Percentiles rank a stretch among this genome's conserved stretches.
Conservation (phyloP, 2,797 vertebrate genomes). For the Falco cherrug region DNA sequence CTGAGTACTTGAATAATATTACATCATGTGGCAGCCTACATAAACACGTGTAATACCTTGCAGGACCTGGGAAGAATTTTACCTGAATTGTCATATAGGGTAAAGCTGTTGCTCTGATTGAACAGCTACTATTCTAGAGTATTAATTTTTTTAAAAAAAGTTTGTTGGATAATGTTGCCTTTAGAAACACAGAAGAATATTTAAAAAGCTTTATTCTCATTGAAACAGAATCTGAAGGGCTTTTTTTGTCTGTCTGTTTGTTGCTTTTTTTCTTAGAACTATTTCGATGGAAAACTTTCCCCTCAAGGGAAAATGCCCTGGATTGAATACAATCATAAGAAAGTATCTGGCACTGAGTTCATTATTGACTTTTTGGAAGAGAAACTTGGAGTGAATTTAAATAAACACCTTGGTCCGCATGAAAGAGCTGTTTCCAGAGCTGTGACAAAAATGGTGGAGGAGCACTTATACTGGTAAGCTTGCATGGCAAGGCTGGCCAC, state of each 20-base stretch:
- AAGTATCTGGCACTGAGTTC: conserved; percentile 93
- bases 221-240: background rate
- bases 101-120: background rate
- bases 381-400: conserved; percentile 92
- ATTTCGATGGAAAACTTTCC: conserved; percentile 97
- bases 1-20: background rate
- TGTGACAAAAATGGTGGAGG: conserved; percentile 97
- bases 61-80: background rate
- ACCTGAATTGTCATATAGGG: background rate
- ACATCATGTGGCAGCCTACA: background rate
- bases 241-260: background rate
- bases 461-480: conserved; percentile 97
- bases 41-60: background rate
- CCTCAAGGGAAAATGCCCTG: conserved; percentile 99
- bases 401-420: conserved; percentile 88
- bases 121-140: background rate
- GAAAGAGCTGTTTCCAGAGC: conserved; percentile 93
- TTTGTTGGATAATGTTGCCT: background rate
- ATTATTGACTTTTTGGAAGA: conserved; percentile 98
- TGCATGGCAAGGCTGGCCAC: background rate
- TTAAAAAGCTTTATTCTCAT: background rate
- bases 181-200: background rate
- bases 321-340: conserved; percentile 96
- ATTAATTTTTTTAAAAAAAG: background rate
- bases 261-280: conserved; percentile 83